Evolutionary conservation across 2,113 vertebrate genomes (phyloP), one percentile per base, ranked within the genome.

Genomic region (Athene noctua): DNA sequence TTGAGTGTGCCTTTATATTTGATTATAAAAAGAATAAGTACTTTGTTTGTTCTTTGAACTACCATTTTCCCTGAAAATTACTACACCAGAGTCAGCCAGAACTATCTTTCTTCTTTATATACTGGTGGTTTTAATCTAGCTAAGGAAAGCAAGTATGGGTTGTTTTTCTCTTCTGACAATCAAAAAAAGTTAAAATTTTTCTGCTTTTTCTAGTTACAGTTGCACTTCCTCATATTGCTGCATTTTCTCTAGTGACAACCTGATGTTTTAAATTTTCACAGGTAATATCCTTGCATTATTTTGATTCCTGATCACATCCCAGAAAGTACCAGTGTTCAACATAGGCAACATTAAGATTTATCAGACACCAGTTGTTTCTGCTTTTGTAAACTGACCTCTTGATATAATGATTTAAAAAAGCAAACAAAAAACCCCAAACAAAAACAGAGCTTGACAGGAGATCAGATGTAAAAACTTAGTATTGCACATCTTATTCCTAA

Each of bases 1-100:
- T 58, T 85, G 42, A 89, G 38, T 85, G 23, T 86, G 94, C 62
- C 62, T 92, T 94, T 82, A 61, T 59, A 90, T 92, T 90, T 9
- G 18, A 65, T 92, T 86, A 79, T 90, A 68, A 93, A 92, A 92
- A 75, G 42, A 95, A 85, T 55, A 93, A 93, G 85, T 92, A 63
- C 59, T 92, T 92, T 40, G 87, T 94, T 92, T 96, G 23, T 85
- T 72, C 94, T 97, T 94, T 96, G 95, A 96, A 91, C 80, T 92
- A 32, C 34, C 25, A 25, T 91, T 95, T 97, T 92, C 73, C 70
- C 81, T 92, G 44, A 82, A 87, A 95, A 91, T 94, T 89, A 54
- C 78, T 85, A 36, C 57, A 90, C 46, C 52, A 57, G 29, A 91
- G 61, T 78, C 80, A 91, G 73, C 77, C 80, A 84, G 66, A 96